Percentiles rank a stretch among this genome's conserved stretches.
These are phyloP conservation scores for Diarsia mendica DNA, from an alignment of 2,888 invertebrate species.

Conservation along the genomic window DNA sequence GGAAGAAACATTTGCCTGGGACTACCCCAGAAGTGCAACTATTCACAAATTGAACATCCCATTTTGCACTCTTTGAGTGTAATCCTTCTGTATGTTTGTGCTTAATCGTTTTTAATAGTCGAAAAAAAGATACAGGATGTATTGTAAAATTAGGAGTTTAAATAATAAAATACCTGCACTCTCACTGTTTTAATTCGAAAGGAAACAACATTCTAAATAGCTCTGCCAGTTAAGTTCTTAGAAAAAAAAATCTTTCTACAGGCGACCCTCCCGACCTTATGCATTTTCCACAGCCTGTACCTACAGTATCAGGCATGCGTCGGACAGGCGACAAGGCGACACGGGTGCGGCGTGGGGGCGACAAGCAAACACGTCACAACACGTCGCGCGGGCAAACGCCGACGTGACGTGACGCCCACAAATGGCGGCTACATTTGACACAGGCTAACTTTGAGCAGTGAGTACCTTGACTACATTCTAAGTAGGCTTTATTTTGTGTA, in stretches of 20 bases:
- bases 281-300: slow-evolving; percentile 26
- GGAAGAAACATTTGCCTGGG: not conserved
- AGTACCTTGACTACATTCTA: not conserved
- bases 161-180: too few species aligned
- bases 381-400: slow-evolving; percentile 53
- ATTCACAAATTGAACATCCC: not conserved
- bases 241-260: not conserved
- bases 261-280: slow-evolving; percentile 14
- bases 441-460: not conserved
- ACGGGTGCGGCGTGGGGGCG: slow-evolving; percentile 46
- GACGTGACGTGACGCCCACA: slow-evolving; percentile 40
- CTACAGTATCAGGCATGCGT: slow-evolving; percentile 38
- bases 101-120: not conserved
- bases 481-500: not conserved
- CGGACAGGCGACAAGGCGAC: slow-evolving; percentile 47
- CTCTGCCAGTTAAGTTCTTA: not conserved
- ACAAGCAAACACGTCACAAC: slow-evolving; percentile 65
- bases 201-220: not conserved
- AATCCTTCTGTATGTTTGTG: too few species aligned
- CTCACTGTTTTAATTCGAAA: too few species aligned
- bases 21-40: not conserved
- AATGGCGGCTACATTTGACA: slow-evolving; percentile 22
- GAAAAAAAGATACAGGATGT: too few species aligned
- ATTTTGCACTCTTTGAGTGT: too few species aligned
- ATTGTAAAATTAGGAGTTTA: not conserved